Conservation (phyloP, 1,140 invertebrate species). For the Diplogasteroides magnus region DNA sequence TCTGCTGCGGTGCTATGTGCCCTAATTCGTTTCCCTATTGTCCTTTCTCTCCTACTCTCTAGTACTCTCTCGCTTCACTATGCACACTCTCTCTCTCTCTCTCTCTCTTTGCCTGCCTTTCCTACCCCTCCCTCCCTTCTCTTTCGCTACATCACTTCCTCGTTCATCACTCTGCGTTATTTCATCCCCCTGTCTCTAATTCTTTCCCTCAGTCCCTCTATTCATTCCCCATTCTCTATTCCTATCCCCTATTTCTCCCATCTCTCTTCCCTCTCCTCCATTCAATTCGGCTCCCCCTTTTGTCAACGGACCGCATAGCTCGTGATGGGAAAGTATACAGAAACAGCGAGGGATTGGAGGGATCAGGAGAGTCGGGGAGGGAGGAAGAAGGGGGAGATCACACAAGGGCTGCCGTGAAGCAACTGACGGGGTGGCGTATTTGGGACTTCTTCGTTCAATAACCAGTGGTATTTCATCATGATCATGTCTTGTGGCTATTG, state of each 20-base stretch:
- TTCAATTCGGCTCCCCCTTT: background rate
- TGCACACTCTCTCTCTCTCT: background rate
- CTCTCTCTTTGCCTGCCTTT: background rate
- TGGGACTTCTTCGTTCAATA: no score
- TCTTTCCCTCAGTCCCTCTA: no score
- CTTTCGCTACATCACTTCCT: background rate
- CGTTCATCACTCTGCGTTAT: background rate
- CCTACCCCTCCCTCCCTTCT: no score
- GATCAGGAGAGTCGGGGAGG: background rate
- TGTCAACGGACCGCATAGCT: background rate
- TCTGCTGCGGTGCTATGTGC: no score
- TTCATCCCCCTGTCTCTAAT: background rate
- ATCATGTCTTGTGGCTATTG: no score
- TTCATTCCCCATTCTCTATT: background rate
- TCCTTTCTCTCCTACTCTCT: background rate
- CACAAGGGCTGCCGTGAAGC: no score
- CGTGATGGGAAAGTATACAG: background rate
- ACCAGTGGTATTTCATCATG: no score
- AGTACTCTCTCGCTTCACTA: background rate
- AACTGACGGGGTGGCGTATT: no score
- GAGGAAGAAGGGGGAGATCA: background rate
- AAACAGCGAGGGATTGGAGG: background rate
- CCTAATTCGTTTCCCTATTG: background rate
- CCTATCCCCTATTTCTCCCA: background rate
- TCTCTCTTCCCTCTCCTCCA: background rate